A percentile compares a stretch with the other conserved stretches of the same genome.
Conservation (phyloP, 2,888 invertebrate genomes). For the Lottia gigantea region DNA sequence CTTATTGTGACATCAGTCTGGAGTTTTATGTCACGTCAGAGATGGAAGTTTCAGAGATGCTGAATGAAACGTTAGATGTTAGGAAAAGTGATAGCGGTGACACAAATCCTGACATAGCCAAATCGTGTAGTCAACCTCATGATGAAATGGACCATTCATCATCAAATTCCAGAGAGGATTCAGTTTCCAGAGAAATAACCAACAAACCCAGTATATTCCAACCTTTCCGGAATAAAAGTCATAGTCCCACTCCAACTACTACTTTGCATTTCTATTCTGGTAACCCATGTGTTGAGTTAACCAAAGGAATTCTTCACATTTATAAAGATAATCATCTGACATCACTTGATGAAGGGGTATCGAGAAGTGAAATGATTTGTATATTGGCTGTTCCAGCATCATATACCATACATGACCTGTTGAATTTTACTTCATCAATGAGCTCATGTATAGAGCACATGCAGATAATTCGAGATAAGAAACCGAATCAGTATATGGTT, state of each 20-base stretch:
- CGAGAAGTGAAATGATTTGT: constrained; percentile 76
- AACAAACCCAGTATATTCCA: constrained; percentile 27
- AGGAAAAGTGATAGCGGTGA: background rate
- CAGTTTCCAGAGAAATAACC: constrained; percentile 21
- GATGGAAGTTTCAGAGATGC: background rate
- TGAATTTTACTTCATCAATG: constrained; percentile 94
- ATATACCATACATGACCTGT: constrained; percentile 87
- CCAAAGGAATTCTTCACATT: constrained; percentile 94
- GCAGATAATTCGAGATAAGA: constrained; percentile 86
- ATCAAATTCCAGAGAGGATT: constrained; percentile 24
- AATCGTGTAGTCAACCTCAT: background rate
- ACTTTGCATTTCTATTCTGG: constrained; percentile 84
- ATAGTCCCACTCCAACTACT: constrained; percentile 51
- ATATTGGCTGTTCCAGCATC: constrained; percentile 67
- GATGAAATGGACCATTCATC: constrained; percentile 15
- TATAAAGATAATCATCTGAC: constrained; percentile 89
- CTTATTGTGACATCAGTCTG: background rate
- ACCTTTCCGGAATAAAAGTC: constrained; percentile 47
- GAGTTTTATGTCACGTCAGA: background rate
- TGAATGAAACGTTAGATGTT: background rate
- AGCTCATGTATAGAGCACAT: constrained; percentile 81
- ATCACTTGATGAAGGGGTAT: constrained; percentile 54
- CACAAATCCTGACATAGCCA: background rate
- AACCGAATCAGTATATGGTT: constrained; percentile 97
- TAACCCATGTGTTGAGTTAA: constrained; percentile 96